Evolutionary conservation across 2,113 vertebrate species (phyloP), one percentile per base, ranked within the genome.

Genomic region (Ammodytes dubius): DNA sequence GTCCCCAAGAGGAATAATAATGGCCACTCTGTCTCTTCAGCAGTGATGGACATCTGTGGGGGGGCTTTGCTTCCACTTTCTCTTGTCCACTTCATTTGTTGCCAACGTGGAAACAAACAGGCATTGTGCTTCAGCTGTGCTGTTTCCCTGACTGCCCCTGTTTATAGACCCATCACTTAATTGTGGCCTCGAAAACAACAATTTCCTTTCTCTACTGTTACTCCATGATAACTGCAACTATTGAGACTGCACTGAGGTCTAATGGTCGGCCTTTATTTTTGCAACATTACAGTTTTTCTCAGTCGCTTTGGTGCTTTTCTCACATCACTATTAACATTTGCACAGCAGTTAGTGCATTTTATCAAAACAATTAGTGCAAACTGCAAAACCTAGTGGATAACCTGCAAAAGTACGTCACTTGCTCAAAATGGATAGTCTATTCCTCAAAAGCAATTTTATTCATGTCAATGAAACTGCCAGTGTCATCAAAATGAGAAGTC

Each of bases 41-140:
- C 39, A 70, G 70, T 45, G 54, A 58, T 53, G 9, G 85, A 87
- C 84, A 80, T 91, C 83, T 88, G 90, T 70, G 75, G 39, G 52
- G 46, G 50, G 81, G 71, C 45, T 47, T 5, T 7, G 74, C 70
- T 82, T 81, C 79, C 86, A 89, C 87, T 92, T 87, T 92, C 86
- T 84, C 86, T 65, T 12, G 0, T 53, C 71, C 71, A 90, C 83
- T 93, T 91, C 73, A 85, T 91, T 79, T 86, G 79, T 68, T 86
- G 87, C 92, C 87, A 89, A 81, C 77, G 70, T 65, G 84, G 64
- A 83, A 90, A 95, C 94, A 95, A 92, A 91, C 74, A 83, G 40
- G 68, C 85, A 82, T 92, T 94, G 93, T 94, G 74, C 77, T 81
- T 0, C 52, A 37, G 81, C 70, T 73, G 49, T 53, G 65, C 81